Percentiles rank a stretch among this genome's conserved stretches.
Conservation (phyloP, 2,797 vertebrate species). For the Pseudocheirus occidentalis region DNA sequence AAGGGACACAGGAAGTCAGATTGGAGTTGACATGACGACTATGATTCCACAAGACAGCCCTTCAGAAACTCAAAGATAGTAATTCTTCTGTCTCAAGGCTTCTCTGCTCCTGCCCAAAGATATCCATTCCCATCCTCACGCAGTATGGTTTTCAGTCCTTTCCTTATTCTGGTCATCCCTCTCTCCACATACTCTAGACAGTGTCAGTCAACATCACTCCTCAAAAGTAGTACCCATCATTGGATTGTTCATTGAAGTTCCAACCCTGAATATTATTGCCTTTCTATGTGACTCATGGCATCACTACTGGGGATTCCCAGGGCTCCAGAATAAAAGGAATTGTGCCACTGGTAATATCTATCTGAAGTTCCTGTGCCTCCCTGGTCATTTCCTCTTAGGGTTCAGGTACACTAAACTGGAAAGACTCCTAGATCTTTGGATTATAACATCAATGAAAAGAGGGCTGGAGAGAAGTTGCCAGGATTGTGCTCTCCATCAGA, state of each 20-base stretch:
- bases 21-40: not conserved
- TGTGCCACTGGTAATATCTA: not conserved
- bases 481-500: not conserved
- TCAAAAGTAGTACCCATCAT: not conserved
- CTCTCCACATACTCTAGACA: not conserved
- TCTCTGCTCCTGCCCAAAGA: not conserved
- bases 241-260: not conserved
- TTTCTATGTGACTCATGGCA: not conserved
- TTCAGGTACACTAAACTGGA: not conserved
- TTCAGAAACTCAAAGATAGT: not conserved
- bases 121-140: not conserved
- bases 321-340: not conserved
- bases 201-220: not conserved
- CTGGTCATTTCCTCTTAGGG: not conserved
- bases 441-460: not conserved
- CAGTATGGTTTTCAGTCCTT: not conserved
- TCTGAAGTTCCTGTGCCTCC: not conserved
- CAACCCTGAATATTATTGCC: not conserved
- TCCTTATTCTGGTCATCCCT: not conserved
- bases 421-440: not conserved
- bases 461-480: not conserved
- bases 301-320: not conserved
- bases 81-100: not conserved
- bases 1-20: not conserved
- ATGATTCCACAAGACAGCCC: not conserved